These are phyloP conservation scores for Akabosia matsudoensis DNA, from an alignment of 1,140 invertebrate species.

Conservation along the genomic window DNA sequence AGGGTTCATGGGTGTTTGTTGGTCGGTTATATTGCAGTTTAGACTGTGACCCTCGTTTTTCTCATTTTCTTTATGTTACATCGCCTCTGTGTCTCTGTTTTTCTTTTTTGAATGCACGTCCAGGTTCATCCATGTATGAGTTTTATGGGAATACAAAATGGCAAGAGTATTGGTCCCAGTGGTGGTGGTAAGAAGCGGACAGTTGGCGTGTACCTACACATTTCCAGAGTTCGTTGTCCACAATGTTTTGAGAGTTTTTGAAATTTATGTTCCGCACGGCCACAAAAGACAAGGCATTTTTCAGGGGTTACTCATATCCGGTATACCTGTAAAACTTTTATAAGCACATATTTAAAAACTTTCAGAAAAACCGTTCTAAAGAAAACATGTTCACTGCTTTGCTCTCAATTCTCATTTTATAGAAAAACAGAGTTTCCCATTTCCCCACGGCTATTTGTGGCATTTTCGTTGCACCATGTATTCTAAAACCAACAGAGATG, in stretches of 20 bases:
- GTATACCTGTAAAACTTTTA: not conserved
- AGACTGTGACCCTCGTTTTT: not conserved
- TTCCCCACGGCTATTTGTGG: too few species aligned
- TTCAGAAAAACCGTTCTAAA: too few species aligned
- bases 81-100: not conserved
- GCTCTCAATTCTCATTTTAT: too few species aligned
- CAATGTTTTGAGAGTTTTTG: too few species aligned
- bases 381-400: too few species aligned
- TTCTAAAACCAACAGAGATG: too few species aligned
- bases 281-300: not conserved
- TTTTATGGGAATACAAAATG: not conserved
- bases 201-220: not conserved
- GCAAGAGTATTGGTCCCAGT: slow-evolving; percentile 6
- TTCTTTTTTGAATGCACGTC: not conserved
- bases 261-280: not conserved
- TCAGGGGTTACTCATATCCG: not conserved
- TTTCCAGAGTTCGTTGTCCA: not conserved
- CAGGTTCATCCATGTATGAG: not conserved
- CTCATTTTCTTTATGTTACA: not conserved
- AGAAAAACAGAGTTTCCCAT: too few species aligned
- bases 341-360: too few species aligned
- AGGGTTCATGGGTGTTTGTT: not conserved
- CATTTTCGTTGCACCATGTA: too few species aligned
- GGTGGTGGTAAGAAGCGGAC: not conserved
- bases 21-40: slow-evolving; percentile 3